These are phyloP conservation scores for Drosophila pegasa DNA, from an alignment of 2,888 invertebrate genomes.

Conservation along the genomic window DNA sequence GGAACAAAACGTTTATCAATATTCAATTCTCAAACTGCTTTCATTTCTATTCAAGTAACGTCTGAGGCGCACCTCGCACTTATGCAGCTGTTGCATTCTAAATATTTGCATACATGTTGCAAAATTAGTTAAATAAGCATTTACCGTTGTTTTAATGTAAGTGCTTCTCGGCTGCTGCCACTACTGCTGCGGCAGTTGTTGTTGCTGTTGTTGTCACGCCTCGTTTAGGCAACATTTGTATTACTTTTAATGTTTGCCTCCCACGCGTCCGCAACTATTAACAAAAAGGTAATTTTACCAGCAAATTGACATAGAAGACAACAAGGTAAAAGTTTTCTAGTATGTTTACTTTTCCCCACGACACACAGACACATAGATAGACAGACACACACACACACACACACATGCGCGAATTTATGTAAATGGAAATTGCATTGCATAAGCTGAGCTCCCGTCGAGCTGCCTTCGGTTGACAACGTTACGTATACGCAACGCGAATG, in stretches of 20 bases:
- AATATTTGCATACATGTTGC: constrained; percentile 78
- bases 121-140: constrained; percentile 81
- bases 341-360: constrained; percentile 31
- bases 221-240: constrained; percentile 56
- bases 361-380: constrained; percentile 24
- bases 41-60: neutral
- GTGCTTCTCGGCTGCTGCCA: constrained; percentile 31
- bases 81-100: constrained; percentile 79
- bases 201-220: constrained; percentile 21
- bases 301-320: constrained; percentile 80
- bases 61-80: constrained; percentile 32
- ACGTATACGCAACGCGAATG: constrained; percentile 71
- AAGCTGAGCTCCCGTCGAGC: constrained; percentile 41
- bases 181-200: constrained; percentile 12
- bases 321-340: constrained; percentile 63
- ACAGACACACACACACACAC: constrained; percentile 21
- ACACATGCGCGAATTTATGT: constrained; percentile 66
- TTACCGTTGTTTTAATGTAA: constrained; percentile 67
- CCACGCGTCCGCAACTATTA: constrained; percentile 72
- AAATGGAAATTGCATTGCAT: constrained; percentile 77
- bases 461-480: constrained; percentile 39
- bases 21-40: neutral
- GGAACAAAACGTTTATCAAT: too few relatives aligned
- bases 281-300: constrained; percentile 76
- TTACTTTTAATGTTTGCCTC: constrained; percentile 72